Conservation (phyloP, 2,113 vertebrate species). For the Ascaphus truei region DNA sequence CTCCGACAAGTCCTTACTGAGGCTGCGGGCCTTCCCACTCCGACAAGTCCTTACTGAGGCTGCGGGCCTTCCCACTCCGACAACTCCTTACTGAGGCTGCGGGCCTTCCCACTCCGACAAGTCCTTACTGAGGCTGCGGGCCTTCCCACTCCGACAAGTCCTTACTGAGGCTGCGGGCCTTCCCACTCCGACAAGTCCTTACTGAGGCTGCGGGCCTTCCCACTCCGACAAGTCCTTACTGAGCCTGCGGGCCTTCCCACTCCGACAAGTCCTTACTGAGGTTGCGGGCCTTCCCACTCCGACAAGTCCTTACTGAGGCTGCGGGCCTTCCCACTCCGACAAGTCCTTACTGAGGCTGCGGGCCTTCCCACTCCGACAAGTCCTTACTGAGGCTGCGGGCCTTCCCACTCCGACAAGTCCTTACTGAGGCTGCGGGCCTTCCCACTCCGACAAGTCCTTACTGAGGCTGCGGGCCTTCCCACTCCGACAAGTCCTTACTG, state of each 20-base stretch:
- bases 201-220: background rate
- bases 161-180: background rate
- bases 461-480: background rate
- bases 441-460: background rate
- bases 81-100: background rate
- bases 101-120: conserved; percentile 1
- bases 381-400: background rate
- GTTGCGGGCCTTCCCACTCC: background rate
- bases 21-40: background rate
- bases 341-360: conserved; percentile 1
- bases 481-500: background rate
- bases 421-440: background rate
- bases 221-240: background rate
- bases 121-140: background rate
- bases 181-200: conserved; percentile 3
- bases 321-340: background rate
- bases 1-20: background rate
- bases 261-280: background rate
- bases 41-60: conserved; percentile 2
- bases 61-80: background rate
- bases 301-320: conserved; percentile 4
- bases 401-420: conserved; percentile 1
- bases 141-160: conserved; percentile 4
- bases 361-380: conserved; percentile 1
- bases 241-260: background rate